Base-by-base conservation (phyloP, 2,888 invertebrate species). In the Alitta virens region DNA sequence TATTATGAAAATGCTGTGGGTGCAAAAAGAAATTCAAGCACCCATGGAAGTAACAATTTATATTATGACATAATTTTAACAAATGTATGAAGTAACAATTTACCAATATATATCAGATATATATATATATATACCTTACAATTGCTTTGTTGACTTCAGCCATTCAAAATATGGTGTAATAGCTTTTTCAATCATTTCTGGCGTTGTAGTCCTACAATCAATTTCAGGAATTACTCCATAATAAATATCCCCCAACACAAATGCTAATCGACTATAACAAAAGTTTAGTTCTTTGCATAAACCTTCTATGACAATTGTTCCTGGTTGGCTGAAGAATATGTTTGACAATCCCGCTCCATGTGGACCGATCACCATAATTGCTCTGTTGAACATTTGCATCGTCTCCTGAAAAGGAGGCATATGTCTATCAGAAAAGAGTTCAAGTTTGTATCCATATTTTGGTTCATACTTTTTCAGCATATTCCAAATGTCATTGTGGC, bases 331-430 rank as follows among this genome's bases (percentile, higher is more conserved):
- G 58, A 57, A 58, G 9, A 62, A 21, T 2, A 62, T 24, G 43
- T 62, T 62, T 14, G 62, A 62, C 42, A 55, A 43, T 9, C 62
- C 62, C 1, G 62, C 62, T 1, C 62, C 62, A 23, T 62, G 62
- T 2, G 62, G 62, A 16, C 21, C 62, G 24, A 58, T 57, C 7
- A 57, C 38, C 49, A 62, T 25, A 5, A 58, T 1, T 2, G 62
- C 62, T 1, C 27, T 25, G 53, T 62, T 56, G 27, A 62, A 62
- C 52, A 62, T 40, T 23, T 7, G 5, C 18, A 3, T 2, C 1
- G 62, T 58, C 2, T 40, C 52, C 5, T 56, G 25, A 9, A 63
- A 23, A 7, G 56, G 21, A 16, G 65, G 65, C 9, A 33, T 21
- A 2, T 56, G 63, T 16, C 63, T 42, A 54, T 65, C 65, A 21